Evolutionary conservation across 2,797 vertebrate genomes (phyloP).

Genomic region (Eurystomus glaucurus): DNA sequence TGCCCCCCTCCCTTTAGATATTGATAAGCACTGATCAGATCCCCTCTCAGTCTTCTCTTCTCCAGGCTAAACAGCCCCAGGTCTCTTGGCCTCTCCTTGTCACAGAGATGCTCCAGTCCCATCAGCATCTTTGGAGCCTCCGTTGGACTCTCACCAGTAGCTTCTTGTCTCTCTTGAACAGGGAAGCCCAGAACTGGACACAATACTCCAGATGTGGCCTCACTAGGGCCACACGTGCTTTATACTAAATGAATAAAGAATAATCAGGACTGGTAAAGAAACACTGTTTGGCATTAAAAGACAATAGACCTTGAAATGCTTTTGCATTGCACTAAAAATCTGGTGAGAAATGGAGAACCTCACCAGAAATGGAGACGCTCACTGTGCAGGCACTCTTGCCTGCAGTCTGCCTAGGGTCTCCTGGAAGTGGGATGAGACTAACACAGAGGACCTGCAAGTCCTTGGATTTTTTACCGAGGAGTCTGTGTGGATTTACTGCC

Average conservation of each 20-base stretch:
- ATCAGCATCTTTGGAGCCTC: neutral
- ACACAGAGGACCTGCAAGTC: neutral
- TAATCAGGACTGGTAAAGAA: neutral
- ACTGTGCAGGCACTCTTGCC: accelerated
- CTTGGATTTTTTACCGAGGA: accelerated
- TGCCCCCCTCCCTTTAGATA: neutral
- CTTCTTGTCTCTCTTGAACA: neutral
- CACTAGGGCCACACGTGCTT: neutral
- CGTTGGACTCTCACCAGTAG: neutral
- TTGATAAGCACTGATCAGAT: neutral
- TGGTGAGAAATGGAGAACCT: neutral
- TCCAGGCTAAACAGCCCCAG: neutral
- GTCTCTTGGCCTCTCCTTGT: neutral
- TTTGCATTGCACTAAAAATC: neutral
- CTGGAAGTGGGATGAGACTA: neutral
- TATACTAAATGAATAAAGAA: neutral
- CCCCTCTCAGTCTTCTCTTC: neutral
- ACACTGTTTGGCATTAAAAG: neutral
- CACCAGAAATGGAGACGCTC: too few species aligned
- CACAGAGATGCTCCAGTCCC: neutral
- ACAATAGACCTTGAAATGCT: neutral
- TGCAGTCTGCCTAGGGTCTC: neutral
- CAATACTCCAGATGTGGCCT: neutral
- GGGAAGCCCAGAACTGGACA: neutral
- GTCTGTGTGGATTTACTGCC: neutral